These are phyloP conservation scores for Holothuria scabra DNA, from an alignment of 53 echinoderm and acorn worm species.

Conservation along the genomic window DNA sequence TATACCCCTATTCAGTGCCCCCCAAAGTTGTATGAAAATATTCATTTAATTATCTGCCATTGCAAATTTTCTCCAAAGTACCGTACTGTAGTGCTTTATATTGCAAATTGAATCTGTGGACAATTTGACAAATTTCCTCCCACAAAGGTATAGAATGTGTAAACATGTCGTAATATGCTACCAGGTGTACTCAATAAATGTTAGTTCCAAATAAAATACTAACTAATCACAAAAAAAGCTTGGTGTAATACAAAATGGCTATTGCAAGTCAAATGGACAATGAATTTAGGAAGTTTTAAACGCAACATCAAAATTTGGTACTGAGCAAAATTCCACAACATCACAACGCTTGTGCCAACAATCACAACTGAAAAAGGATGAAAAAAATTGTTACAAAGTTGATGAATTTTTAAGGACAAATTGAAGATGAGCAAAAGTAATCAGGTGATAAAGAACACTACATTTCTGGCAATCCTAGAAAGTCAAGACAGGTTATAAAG, in stretches of 20 bases:
- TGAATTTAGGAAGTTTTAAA: conserved; percentile 52
- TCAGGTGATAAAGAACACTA: conserved; percentile 37
- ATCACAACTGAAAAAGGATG: conserved; percentile 44
- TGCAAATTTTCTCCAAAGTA: no score
- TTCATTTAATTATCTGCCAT: no score
- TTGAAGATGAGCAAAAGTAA: conserved; percentile 43
- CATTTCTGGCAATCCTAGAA: conserved; percentile 25
- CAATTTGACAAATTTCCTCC: no score
- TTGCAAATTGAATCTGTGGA: no score
- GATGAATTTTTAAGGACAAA: conserved; percentile 12
- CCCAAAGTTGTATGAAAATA: no score
- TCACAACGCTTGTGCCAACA: conserved; percentile 50
- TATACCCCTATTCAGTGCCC: no score
- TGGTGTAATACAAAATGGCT: conserved; percentile 46
- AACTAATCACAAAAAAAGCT: conserved; percentile 19
- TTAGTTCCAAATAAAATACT: no score
- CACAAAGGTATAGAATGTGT: no score
- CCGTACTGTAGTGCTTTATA: no score
- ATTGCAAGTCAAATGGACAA: conserved; percentile 53
- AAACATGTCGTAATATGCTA: no score
- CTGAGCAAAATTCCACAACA: conserved; percentile 40
- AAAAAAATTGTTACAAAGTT: conserved; percentile 5
- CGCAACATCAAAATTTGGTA: conserved; percentile 46
- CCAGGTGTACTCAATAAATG: no score
- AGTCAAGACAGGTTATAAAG: conserved; percentile 29